These are phyloP conservation scores for Lamprologus sp. DNA, from an alignment of 2,113 vertebrate genomes.

Conservation along the genomic window DNA sequence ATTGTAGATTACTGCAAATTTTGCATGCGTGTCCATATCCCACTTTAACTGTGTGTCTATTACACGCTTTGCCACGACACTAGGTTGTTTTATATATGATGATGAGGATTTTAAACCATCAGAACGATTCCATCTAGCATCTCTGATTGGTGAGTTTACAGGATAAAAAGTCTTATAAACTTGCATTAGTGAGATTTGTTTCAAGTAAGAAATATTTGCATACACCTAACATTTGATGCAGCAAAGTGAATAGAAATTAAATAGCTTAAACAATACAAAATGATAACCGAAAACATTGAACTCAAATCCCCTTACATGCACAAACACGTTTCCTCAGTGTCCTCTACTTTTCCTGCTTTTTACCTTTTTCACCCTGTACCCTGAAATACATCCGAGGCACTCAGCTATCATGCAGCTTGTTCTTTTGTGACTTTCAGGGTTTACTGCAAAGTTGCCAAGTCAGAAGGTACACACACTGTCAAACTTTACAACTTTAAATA, in stretches of 20 bases:
- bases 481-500: background rate
- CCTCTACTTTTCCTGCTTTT: background rate
- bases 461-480: background rate
- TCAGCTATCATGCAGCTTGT: background rate
- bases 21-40: background rate
- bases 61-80: accelerated
- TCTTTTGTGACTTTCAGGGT: background rate
- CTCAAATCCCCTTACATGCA: background rate
- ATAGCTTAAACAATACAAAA: background rate
- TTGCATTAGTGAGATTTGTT: background rate
- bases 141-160: background rate
- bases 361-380: background rate
- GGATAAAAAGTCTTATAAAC: background rate
- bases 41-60: background rate
- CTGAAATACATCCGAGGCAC: background rate
- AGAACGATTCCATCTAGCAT: background rate
- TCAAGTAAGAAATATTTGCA: constrained; percentile 15
- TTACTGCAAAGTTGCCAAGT: background rate
- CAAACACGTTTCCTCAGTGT: background rate
- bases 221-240: constrained; percentile 20
- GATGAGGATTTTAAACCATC: constrained; percentile 1
- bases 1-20: background rate
- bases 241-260: background rate
- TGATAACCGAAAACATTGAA: background rate
- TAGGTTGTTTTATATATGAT: background rate